Evolutionary conservation across 92 coral and sea anemone species (phyloP), one percentile per base, ranked within the genome.

Genomic region (Heteractis magnifica): DNA sequence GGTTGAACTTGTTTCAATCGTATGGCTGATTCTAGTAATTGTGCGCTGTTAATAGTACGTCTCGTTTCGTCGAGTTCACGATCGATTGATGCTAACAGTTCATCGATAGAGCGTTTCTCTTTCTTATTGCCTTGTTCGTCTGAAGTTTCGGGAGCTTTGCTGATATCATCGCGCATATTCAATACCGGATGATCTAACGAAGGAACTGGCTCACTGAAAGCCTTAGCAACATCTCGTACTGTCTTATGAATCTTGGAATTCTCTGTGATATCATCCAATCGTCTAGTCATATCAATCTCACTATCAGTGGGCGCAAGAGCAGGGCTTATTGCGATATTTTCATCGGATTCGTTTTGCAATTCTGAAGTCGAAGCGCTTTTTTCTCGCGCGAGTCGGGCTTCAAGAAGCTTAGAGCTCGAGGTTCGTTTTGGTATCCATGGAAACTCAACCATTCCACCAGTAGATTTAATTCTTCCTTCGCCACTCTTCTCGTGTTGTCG

Each of bases 11-110:
- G 77, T 77, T 84, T 76, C 9, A 86, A 56, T 51, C 77, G 56
- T 41, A 86, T 77, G 53, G 97, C 97, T 16, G 93, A 91, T 68
- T 93, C 97, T 34, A 93, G 87, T 11, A 93, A 85, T 78, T 93
- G 97, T 15, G 97, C 97, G 68, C 86, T 87, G 74, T 88, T 91
- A 16, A 93, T 93, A 15, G 97, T 93, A 72, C 94, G 92, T 56
- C 97, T 88, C 3, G 97, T 93, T 68, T 93, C 97, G 65, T 91
- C 97, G 60, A 93, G 86, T 56, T 93, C 97, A n/a, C 97, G 90
- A 75, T 93, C 97, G 23, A 93, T 91, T 3, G 97, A 89, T 16
- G 89, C 97, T 9, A 93, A 87, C 10, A 93, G 88, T 81, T 93
- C 94, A 7, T 93, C 97, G 49, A 93, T 75, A 5, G 90, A 82